Percentiles rank a stretch among this genome's conserved stretches.
Conservation (phyloP, 2,888 invertebrate genomes). For the Marronus borbonicus region DNA sequence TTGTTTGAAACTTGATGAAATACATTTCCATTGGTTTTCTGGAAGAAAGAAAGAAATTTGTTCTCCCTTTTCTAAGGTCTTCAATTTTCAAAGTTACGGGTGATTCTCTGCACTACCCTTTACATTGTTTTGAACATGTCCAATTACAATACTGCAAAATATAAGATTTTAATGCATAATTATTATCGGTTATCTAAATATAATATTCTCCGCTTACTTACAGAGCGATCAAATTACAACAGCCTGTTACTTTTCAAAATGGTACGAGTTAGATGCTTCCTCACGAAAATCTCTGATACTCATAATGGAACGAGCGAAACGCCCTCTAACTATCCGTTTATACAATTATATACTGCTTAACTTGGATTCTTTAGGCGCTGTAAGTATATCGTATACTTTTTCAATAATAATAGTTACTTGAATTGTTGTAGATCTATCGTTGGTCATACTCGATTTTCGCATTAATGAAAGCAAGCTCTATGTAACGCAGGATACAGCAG, state of each 20-base stretch:
- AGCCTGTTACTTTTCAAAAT: constrained; percentile 52
- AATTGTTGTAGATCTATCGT: constrained; percentile 31
- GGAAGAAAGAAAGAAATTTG: no score
- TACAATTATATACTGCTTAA: constrained; percentile 38
- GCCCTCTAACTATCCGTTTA: constrained; percentile 30
- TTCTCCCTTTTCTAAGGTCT: no score
- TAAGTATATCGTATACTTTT: not conserved
- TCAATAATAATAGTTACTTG: not conserved
- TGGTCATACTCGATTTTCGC: constrained; percentile 48
- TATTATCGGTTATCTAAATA: no score
- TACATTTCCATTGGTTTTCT: no score
- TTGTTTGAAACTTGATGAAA: no score
- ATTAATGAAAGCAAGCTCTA: constrained; percentile 19
- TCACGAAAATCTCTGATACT: constrained; percentile 50
- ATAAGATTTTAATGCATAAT: no score
- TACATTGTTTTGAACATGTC: no score
- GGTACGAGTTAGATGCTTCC: constrained; percentile 49
- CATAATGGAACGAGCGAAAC: constrained; percentile 55
- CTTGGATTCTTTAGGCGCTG: constrained; percentile 35
- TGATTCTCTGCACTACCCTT: no score
- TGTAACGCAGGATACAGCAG: no score
- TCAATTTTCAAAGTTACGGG: no score
- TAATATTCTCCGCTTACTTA: not conserved
- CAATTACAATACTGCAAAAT: no score
- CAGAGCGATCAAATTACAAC: constrained; percentile 53